Base-by-base conservation (phyloP, 1,140 invertebrate species). In the Nomia melanderi region DNA sequence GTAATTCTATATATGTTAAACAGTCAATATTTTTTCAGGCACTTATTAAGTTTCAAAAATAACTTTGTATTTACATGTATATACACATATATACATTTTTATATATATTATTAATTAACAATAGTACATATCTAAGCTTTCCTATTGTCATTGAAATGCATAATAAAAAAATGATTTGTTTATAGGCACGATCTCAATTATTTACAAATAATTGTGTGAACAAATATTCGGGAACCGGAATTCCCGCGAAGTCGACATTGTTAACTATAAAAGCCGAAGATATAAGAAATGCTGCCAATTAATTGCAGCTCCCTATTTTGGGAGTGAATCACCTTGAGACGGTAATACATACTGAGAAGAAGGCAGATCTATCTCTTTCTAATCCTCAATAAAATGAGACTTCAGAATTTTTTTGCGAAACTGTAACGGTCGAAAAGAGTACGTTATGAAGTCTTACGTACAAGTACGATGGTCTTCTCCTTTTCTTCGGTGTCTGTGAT, bases 291-390 rank as follows among this genome's bases (percentile, higher is more conserved):
- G 23, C 7, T 12, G 17, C n/a, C 41, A 56, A 74, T 78, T 74
- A 74, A 73, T 64, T 27, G 41, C 53, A 57, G 47, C 31, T 70
- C 64, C 56, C 79, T 88, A 87, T 88, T 87, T 87, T 33, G 76
- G 77, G 78, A 83, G 63, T 82, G 79, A 83, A 86, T 88, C 81
- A 85, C 85, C 86, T 88, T 88, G 85, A 83, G 60, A 70, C 56
- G 59, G 64, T 47, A 70, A 53, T 75, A 81, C 75, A 41, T 81
- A 67, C 63, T 54, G 27, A 44, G 50, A 78, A 78, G 57, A 78
- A 67, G 47, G 67, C 20, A 47, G 57, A n/a, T n/a, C 72, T 84
- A 76, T 78, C 79, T 84, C 65, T 62, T 65, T 81, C 71, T 71
- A 82, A 86, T 86, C 76, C 79, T 50, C 79, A 79, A 85, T 82